phyloP scores from a whole-genome alignment of 2,113 vertebrate genomes.

The Plestiodon gilberti region DNA sequence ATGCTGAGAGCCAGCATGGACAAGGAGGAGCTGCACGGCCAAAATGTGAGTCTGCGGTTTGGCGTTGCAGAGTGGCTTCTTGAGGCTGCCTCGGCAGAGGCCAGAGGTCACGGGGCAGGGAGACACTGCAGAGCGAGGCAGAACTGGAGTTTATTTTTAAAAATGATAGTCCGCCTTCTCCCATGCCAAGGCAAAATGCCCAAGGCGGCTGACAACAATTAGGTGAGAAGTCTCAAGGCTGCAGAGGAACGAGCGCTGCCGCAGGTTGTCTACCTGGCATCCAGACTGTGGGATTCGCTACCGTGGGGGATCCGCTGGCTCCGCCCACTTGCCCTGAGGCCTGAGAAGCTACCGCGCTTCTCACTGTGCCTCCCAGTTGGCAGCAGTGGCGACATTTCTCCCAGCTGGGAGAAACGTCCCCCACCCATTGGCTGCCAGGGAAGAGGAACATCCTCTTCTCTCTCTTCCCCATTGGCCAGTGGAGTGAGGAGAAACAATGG shows the following conservation, averaged over 20 bases:
- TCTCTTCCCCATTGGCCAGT: too few relatives aligned
- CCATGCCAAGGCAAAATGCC: too few relatives aligned
- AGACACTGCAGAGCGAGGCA: neutral
- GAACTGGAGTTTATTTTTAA: too few relatives aligned
- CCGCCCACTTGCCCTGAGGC: neutral
- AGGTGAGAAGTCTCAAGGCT: neutral
- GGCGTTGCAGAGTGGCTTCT: neutral
- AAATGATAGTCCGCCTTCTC: too few relatives aligned
- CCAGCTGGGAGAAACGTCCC: neutral
- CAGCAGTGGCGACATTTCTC: too few relatives aligned
- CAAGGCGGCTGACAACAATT: too few relatives aligned
- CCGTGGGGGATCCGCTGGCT: neutral
- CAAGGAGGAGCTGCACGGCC: slow-evolving; percentile 89
- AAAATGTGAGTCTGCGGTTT: slow-evolving; percentile 83
- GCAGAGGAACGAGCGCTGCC: neutral
- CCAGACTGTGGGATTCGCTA: too few relatives aligned
- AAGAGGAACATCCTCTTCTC: too few relatives aligned
- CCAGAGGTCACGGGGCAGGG: neutral
- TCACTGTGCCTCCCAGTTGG: neutral
- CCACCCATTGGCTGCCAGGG: too few relatives aligned
- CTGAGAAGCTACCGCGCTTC: neutral
- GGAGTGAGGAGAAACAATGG: too few relatives aligned
- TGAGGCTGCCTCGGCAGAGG: neutral
- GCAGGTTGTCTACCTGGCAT: neutral
- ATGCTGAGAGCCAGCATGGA: slow-evolving; percentile 89